These are phyloP conservation scores for Aphodius sticticus DNA, from an alignment of 2,888 invertebrate species.

Conservation along the genomic window DNA sequence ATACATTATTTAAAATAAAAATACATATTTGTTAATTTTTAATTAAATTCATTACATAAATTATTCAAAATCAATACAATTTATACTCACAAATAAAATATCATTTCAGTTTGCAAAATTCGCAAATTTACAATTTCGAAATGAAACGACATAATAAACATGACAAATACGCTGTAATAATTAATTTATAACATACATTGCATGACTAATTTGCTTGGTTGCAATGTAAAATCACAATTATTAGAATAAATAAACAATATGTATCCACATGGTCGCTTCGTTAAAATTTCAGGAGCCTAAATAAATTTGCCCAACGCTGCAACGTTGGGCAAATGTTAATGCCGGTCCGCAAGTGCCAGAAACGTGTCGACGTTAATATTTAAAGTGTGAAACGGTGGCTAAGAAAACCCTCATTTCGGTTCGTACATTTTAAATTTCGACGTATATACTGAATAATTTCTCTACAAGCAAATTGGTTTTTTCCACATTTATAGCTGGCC, in stretches of 20 bases:
- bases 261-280: not conserved
- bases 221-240: not conserved
- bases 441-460: not conserved
- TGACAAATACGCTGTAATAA: too few species aligned
- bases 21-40: too few species aligned
- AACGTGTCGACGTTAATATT: not conserved
- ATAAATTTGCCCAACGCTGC: not conserved
- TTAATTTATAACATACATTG: too few species aligned
- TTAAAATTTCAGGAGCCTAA: not conserved
- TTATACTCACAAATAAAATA: too few species aligned
- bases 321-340: not conserved
- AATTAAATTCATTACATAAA: too few species aligned
- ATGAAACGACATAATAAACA: too few species aligned
- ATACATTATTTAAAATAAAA: too few species aligned
- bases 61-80: too few species aligned
- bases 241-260: not conserved
- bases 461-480: not conserved
- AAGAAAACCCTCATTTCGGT: not conserved
- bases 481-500: not conserved
- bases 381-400: not conserved
- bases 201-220: too few species aligned
- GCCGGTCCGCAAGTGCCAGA: not conserved
- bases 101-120: too few species aligned
- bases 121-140: too few species aligned
- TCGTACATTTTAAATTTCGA: not conserved